phyloP scores from a whole-genome alignment of 2,797 vertebrate genomes.

The Macropus fuliginosus region DNA sequence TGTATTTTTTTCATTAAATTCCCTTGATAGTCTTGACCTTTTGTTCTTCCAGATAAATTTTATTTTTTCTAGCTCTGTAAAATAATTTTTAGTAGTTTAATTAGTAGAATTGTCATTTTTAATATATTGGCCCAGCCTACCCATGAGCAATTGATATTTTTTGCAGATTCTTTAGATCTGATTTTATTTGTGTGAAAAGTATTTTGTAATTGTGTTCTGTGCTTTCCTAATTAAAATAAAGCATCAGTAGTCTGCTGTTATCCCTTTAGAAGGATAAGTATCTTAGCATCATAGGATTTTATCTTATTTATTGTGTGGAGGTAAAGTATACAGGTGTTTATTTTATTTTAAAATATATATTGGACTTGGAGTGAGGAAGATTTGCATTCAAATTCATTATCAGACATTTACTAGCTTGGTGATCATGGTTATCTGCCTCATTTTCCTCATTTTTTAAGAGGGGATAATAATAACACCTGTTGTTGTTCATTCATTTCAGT shows the following conservation, averaged over 20 bases:
- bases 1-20: not conserved
- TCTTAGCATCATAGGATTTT: too few relatives aligned
- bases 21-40: not conserved
- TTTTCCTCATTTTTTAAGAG: too few relatives aligned
- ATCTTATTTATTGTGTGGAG: too few relatives aligned
- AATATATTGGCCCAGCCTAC: not conserved
- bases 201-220: not conserved
- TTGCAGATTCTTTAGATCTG: too few relatives aligned
- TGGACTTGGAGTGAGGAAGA: not conserved
- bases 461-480: too few relatives aligned
- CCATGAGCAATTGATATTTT: too few relatives aligned
- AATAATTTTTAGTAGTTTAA: not conserved
- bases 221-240: not conserved
- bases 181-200: too few relatives aligned
- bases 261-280: too few relatives aligned
- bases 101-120: not conserved
- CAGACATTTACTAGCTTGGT: not conserved
- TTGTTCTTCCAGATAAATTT: not conserved
- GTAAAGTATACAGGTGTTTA: too few relatives aligned
- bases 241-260: not conserved
- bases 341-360: not conserved
- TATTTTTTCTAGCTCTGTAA: not conserved
- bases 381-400: too few relatives aligned
- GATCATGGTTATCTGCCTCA: not conserved
- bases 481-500: too few relatives aligned